Base-by-base conservation (phyloP, 2,888 invertebrate species). In the Listrodromus nycthemerus region DNA sequence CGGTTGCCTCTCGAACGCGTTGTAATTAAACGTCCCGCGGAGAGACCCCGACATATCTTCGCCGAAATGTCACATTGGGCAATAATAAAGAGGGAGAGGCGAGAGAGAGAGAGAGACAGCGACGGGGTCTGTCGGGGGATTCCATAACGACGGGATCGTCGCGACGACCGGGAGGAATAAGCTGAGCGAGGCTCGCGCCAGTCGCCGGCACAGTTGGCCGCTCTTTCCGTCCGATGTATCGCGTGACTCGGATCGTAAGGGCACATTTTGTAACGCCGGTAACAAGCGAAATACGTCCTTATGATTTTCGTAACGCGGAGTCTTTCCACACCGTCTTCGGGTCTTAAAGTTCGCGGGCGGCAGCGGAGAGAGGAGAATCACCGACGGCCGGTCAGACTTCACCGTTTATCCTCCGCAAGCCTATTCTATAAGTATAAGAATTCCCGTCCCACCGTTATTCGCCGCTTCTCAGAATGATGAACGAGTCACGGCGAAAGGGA, bases 51-150 rank as follows among this genome's bases (percentile, higher is more conserved):
- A 77, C 80, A 77, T 83, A 76, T 80, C 71, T 77, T 83, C 77
- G 61, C 76, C 73, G 66, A 83, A 83, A 83, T 83, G 83, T 83
- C 83, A 83, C 83, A 83, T 83, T 80, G 83, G 45, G 69, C 74
- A 84, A 84, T 84, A 80, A 71, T 58, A 63, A 63, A 65, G 50
- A 16, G 21, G 50, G 27, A 50, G 30, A 63, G 33, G 37, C 37
- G 37, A 37, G 37, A n/a, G n/a, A 10, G 37, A 37, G 37, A 37
- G 37, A n/a, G n/a, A 10, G 37, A 37, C 10, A 10, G 0, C 6
- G 10, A 8, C 52, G 52, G 61, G 45, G 30, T 13, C 33, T n/a
- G 5, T 37, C 37, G 37, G 45, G 58, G 24, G 61, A 73, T 73
- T 61, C 73, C 27, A 27, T 48, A 63, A 45, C 45, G 73, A 63